Evolutionary conservation across 2,888 invertebrate genomes (phyloP).

Genomic region (Tupiocoris notatus): DNA sequence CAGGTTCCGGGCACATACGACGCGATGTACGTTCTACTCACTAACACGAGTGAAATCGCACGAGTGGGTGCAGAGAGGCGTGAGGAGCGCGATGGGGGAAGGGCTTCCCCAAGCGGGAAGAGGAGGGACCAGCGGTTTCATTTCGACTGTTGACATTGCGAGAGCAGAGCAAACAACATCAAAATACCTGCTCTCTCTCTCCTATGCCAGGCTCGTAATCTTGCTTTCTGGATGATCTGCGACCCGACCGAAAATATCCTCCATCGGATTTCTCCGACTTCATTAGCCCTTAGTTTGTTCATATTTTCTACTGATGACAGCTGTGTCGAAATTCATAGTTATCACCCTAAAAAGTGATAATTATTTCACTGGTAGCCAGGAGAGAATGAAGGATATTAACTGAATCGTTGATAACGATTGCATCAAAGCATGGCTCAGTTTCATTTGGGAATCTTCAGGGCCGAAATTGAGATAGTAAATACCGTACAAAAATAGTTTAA

Average conservation of each 20-base stretch:
- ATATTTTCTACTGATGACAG: no score
- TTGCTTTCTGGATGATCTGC: not conserved
- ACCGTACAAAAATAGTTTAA: no score
- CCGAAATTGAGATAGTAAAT: no score
- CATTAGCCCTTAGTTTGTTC: no score
- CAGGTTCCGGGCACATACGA: not conserved
- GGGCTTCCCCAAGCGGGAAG: not conserved
- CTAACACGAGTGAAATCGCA: no score
- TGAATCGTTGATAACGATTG: no score
- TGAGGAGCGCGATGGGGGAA: not conserved
- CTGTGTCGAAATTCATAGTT: no score
- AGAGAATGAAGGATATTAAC: no score
- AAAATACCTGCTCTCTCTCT: conserved; percentile 28
- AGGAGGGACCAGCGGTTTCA: conserved; percentile 32
- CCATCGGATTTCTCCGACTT: not conserved
- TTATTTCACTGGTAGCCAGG: no score
- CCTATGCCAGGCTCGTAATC: not conserved
- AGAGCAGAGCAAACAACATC: conserved; percentile 35
- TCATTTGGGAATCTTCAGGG: no score
- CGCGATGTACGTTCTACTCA: not conserved
- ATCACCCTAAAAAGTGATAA: no score
- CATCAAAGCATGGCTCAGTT: no score
- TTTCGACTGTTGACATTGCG: conserved; percentile 40
- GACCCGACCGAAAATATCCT: not conserved
- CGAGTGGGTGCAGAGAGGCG: not conserved